phyloP scores from a whole-genome alignment of 2,888 invertebrate species.

The Rhingia rostrata region DNA sequence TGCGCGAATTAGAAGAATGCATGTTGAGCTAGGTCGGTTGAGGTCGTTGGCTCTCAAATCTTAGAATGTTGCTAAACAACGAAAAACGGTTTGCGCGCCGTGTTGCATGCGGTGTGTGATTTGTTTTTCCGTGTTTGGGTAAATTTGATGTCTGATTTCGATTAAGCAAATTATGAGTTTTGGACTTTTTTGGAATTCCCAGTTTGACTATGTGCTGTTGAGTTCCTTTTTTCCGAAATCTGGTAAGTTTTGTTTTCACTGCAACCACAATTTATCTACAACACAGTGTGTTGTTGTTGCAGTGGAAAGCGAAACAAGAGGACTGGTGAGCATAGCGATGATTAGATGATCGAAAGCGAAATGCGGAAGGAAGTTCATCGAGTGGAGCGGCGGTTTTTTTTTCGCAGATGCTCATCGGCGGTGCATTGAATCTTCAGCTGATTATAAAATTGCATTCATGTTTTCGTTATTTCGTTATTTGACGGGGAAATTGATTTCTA shows the following conservation, averaged over 20 bases:
- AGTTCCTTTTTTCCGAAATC: slow-evolving; percentile 26
- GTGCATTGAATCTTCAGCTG: slow-evolving; percentile 64
- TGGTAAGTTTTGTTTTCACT: slow-evolving; percentile 35
- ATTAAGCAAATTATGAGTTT: slow-evolving; percentile 18
- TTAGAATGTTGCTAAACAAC: slow-evolving; percentile 72
- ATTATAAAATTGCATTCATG: slow-evolving; percentile 69
- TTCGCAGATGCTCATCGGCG: slow-evolving; percentile 55
- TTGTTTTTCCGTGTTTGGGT: slow-evolving; percentile 10
- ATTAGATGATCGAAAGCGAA: slow-evolving; percentile 74
- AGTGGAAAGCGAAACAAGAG: slow-evolving; percentile 33
- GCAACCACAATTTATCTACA: slow-evolving; percentile 11
- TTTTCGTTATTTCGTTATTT: slow-evolving; percentile 44
- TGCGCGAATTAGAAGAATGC: slow-evolving; percentile 74
- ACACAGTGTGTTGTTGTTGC: slow-evolving; percentile 12
- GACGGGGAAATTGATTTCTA: slow-evolving; percentile 60
- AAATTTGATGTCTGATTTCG: background rate
- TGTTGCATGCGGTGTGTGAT: slow-evolving; percentile 44
- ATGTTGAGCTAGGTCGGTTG: slow-evolving; percentile 74
- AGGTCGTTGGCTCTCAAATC: slow-evolving; percentile 75
- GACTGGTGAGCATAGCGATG: slow-evolving; percentile 55
- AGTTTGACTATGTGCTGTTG: slow-evolving; percentile 29
- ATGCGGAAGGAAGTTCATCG: slow-evolving; percentile 73
- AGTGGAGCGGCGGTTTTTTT: slow-evolving; percentile 60
- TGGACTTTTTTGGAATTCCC: slow-evolving; percentile 8
- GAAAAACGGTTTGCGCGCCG: slow-evolving; percentile 25